Base-by-base conservation (phyloP, 2,113 vertebrate genomes). In the Mugil cephalus region DNA sequence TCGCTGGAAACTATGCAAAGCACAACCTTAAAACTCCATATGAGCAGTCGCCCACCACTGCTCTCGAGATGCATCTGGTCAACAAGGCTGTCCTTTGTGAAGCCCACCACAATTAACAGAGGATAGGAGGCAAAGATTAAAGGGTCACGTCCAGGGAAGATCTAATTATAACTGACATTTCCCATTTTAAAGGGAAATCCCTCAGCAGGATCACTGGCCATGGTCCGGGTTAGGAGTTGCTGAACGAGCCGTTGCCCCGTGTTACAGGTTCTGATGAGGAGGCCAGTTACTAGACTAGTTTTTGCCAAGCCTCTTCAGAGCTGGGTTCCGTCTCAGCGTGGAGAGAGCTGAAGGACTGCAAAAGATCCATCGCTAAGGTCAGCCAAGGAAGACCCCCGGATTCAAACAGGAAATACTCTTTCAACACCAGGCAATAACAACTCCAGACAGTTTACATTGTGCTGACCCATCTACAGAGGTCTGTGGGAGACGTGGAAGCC, bases 141-240 rank as follows among this genome's bases (percentile, higher is more conserved):
- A 92, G 84, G 87, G 83, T 93, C 85, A 84, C 35, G 80, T 91
- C 82, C 79, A 87, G 84, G 85, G 75, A 91, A 83, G 88, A 92
- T 93, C 86, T 93, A 92, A 94, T 93, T 94, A 93, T 90, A 93
- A 91, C 38, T 91, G 91, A 90, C 88, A 93, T 94, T 94, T 93
- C 85, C 91, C 84, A 88, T 90, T 86, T 88, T 89, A 79, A 88
- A 89, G 77, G 77, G 65, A 89, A 87, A 73, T 76, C 83, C 85
- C 90, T 89, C 82, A 83, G 66, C 69, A 35, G 66, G 52, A 77
- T 80, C 69, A 46, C 72, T 63, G 47, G 53, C 77, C 74, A 64
- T 63, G 48, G 59, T 40, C 62, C 10, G n/a, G 45, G 65, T 64
- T 69, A 78, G 40, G 69, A 87, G 83, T 30, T 53, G 64, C 56